Conservation (phyloP, 2,888 invertebrate genomes). For the Chaitophorus viminalis region DNA sequence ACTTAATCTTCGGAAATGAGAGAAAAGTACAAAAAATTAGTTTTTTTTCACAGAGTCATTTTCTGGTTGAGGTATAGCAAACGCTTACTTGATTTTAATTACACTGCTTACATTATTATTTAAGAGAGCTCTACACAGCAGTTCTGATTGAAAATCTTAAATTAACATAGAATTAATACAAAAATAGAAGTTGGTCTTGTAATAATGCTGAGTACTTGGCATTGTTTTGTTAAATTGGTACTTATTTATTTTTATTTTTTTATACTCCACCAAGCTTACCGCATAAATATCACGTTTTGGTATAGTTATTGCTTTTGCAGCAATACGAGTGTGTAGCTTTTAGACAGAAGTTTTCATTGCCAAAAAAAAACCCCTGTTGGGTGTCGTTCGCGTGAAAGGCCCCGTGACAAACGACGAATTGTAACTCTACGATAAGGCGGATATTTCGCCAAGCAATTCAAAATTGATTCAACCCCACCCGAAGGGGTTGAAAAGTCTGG, state of each 20-base stretch:
- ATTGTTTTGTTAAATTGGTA: background rate
- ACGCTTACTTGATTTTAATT: background rate
- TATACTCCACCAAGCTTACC: background rate
- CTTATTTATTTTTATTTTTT: background rate
- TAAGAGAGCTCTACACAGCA: background rate
- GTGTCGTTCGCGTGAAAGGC: conserved; percentile 25
- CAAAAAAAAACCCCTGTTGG: background rate
- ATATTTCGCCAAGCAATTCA: conserved; percentile 47
- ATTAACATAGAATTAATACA: background rate
- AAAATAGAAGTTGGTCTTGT: background rate
- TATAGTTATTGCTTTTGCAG: background rate
- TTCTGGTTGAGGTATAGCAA: background rate
- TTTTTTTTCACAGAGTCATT: background rate
- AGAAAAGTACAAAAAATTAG: background rate
- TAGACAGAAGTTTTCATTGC: conserved; percentile 6
- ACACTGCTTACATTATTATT: background rate
- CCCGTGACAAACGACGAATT: conserved; percentile 52
- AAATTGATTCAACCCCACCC: conserved; percentile 49
- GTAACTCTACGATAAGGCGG: conserved; percentile 31
- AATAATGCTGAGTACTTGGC: background rate
- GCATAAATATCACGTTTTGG: conserved; percentile 1
- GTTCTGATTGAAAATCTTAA: background rate
- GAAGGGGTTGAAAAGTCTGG: conserved; percentile 7
- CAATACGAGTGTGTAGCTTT: background rate
- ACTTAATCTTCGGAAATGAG: background rate